A percentile compares a stretch with the other conserved stretches of the same genome.
phyloP scores from a whole-genome alignment of 2,888 invertebrate species.

The Cerastis leucographa region DNA sequence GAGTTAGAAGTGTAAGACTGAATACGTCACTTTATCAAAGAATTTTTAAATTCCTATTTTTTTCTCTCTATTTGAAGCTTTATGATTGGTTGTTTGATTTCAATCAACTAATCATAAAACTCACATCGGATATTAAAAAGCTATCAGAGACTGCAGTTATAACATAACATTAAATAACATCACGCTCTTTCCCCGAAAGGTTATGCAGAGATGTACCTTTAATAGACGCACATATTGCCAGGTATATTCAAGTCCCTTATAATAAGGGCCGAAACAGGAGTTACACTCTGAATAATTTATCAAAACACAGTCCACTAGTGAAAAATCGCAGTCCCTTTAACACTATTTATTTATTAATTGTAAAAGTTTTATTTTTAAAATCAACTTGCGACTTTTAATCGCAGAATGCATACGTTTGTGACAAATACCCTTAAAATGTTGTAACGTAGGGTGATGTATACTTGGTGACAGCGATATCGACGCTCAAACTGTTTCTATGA shows the following conservation, averaged over 20 bases:
- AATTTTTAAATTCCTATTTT: neutral
- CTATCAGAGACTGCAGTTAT: neutral
- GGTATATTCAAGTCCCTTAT: neutral
- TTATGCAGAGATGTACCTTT: neutral
- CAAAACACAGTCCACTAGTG: slow-evolving; percentile 48
- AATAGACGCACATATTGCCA: neutral
- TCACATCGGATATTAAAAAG: neutral
- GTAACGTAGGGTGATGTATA: slow-evolving; percentile 36
- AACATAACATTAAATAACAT: neutral
- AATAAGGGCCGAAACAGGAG: neutral
- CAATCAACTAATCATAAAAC: no score
- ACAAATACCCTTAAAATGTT: slow-evolving; percentile 14
- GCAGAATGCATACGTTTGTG: slow-evolving; percentile 19
- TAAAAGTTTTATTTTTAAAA: slow-evolving; percentile 46
- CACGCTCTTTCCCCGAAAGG: neutral
- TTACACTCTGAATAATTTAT: neutral
- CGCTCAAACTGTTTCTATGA: neutral
- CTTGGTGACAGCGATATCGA: neutral
- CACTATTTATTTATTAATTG: slow-evolving; percentile 55
- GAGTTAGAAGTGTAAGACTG: slow-evolving; percentile 26
- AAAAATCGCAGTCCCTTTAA: slow-evolving; percentile 12
- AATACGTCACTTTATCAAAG: neutral
- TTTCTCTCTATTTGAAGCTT: no score
- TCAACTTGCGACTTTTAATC: slow-evolving; percentile 30
- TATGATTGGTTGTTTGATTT: no score